A percentile compares a stretch with the other conserved stretches of the same genome.
Conservation (phyloP, 2,113 vertebrate genomes). For the Monarcha castaneiventris region DNA sequence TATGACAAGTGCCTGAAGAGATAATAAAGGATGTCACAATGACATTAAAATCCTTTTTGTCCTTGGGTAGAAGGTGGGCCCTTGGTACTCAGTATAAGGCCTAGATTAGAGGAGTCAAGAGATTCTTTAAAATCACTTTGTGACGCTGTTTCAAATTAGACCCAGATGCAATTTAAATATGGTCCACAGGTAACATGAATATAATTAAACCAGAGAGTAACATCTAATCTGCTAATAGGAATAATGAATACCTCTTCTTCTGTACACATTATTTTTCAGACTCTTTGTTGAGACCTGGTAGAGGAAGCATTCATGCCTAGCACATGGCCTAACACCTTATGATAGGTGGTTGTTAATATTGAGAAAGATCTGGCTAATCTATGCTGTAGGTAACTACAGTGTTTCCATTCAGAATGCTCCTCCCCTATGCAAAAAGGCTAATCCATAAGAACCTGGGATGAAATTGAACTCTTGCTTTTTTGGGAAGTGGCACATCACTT, state of each 20-base stretch:
- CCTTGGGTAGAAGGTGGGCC: background rate
- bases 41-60: constrained; percentile 4
- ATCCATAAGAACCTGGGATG: background rate
- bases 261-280: background rate
- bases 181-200: background rate
- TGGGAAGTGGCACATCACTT: background rate
- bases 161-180: background rate
- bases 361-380: background rate
- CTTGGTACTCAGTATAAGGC: background rate
- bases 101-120: background rate
- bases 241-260: background rate
- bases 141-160: background rate
- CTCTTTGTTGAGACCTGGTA: background rate
- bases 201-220: background rate
- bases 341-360: background rate
- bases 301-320: background rate
- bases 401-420: background rate
- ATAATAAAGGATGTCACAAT: constrained; percentile 18
- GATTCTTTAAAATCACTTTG: background rate
- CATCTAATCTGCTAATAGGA: background rate
- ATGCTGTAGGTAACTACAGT: background rate
- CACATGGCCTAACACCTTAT: background rate
- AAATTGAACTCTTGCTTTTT: background rate
- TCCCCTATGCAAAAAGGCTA: background rate
- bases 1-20: background rate